A percentile compares a stretch with the other conserved stretches of the same genome.
phyloP scores from a whole-genome alignment of 2,113 vertebrate genomes.

The Vulpes vulpes region DNA sequence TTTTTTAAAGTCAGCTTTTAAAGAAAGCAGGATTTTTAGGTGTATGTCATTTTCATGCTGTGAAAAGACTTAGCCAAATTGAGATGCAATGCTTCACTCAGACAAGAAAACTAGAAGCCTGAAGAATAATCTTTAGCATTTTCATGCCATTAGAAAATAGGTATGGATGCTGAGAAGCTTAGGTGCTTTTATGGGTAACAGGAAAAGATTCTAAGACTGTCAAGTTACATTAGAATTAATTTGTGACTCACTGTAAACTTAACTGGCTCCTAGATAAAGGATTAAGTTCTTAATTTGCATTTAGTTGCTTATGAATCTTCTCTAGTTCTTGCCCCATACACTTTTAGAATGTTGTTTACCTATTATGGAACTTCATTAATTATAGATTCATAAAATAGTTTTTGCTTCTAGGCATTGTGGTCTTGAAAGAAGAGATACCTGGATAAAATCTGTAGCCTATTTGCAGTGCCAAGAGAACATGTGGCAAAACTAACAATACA shows the following conservation, averaged over 20 bases:
- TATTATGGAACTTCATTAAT: background rate
- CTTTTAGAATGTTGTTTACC: background rate
- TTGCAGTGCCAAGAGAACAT: background rate
- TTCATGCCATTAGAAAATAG: background rate
- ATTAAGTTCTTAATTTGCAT: background rate
- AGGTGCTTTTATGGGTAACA: background rate
- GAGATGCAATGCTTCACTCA: background rate
- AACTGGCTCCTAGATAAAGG: background rate
- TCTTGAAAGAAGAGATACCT: background rate
- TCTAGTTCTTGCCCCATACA: background rate
- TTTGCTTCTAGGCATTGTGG: background rate
- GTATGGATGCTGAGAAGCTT: background rate
- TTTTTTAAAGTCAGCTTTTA: background rate
- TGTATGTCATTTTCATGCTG: constrained; percentile 4
- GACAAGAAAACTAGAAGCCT: background rate
- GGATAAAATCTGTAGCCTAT: background rate
- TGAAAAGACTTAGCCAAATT: background rate
- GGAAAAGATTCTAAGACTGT: background rate
- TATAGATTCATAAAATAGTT: background rate
- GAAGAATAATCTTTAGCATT: background rate
- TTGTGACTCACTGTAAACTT: background rate
- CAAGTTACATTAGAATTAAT: background rate
- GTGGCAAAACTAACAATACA: constrained; percentile 36
- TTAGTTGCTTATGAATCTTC: constrained; percentile 7
- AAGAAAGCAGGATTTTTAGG: background rate